These are phyloP conservation scores for Cotesia congregata DNA, from an alignment of 2,888 invertebrate species.

Conservation along the genomic window DNA sequence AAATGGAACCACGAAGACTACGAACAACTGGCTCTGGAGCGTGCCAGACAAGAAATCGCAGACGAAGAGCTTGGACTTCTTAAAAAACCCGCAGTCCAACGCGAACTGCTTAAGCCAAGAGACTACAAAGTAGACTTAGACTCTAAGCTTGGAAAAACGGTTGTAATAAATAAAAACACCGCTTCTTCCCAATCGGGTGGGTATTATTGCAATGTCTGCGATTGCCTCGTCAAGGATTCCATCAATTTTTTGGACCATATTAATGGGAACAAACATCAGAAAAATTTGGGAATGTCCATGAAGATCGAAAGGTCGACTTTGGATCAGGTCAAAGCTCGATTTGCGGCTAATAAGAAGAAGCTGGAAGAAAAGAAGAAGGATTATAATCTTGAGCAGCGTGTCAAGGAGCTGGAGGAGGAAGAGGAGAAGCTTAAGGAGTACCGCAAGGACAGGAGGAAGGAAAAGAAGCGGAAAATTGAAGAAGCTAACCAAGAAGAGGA, in stretches of 20 bases:
- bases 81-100: constrained; percentile 85
- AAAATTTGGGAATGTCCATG: constrained; percentile 99
- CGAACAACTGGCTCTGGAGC: constrained; percentile 87
- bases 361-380: constrained; percentile 96
- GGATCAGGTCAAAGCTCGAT: constrained; percentile 94
- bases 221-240: constrained; percentile 99
- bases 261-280: constrained; percentile 99
- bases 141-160: constrained; percentile 97
- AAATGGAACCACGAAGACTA: constrained; percentile 99
- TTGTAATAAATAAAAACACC: constrained; percentile 98
- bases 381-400: constrained; percentile 91
- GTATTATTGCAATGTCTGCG: constrained; percentile 99
- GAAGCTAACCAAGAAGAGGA: constrained; percentile 74
- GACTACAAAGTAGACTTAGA: constrained; percentile 99
- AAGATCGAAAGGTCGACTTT: constrained; percentile 79
- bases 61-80: constrained; percentile 75
- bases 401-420: constrained; percentile 95
- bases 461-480: constrained; percentile 88
- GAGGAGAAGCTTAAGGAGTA: constrained; percentile 94
- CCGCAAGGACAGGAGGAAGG: constrained; percentile 88
- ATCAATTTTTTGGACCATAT: constrained; percentile 99
- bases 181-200: constrained; percentile 98
- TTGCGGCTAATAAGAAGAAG: constrained; percentile 93
- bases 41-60: constrained; percentile 82
- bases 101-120: constrained; percentile 92